These are phyloP conservation scores for Centropus unirufus DNA, from an alignment of 2,113 vertebrate genomes.

Conservation along the genomic window DNA sequence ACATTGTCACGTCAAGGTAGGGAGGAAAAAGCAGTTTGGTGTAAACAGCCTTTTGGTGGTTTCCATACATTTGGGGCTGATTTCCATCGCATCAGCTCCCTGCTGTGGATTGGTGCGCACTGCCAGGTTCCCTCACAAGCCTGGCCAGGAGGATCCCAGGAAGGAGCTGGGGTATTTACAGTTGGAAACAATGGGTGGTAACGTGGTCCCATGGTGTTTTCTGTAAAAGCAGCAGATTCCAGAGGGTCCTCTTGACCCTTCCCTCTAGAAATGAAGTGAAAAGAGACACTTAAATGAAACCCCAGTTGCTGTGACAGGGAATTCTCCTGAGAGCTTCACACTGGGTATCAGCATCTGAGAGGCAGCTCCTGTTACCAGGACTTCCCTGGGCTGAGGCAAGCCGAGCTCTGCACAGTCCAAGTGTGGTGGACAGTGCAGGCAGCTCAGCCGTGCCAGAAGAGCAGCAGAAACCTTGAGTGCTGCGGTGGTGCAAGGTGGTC, in stretches of 20 bases:
- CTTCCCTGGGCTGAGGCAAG: neutral
- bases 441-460: rapidly evolving
- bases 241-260: neutral
- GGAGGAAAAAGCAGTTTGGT: neutral
- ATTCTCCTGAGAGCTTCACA: neutral
- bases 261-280: neutral
- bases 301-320: neutral
- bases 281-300: neutral
- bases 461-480: neutral
- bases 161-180: neutral
- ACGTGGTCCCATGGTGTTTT: neutral
- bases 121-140: neutral
- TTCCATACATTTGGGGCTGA: neutral
- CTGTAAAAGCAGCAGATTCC: neutral
- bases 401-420: neutral
- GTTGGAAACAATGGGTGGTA: neutral
- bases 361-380: neutral
- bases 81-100: rapidly evolving
- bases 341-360: neutral
- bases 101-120: neutral
- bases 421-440: neutral
- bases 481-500: neutral
- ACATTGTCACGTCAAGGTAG: neutral
- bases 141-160: neutral
- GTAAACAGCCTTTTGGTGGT: neutral